A percentile compares a stretch with the other conserved stretches of the same genome.
Conservation (phyloP, 2,797 vertebrate genomes). For the Pogoniulus pusillus region DNA sequence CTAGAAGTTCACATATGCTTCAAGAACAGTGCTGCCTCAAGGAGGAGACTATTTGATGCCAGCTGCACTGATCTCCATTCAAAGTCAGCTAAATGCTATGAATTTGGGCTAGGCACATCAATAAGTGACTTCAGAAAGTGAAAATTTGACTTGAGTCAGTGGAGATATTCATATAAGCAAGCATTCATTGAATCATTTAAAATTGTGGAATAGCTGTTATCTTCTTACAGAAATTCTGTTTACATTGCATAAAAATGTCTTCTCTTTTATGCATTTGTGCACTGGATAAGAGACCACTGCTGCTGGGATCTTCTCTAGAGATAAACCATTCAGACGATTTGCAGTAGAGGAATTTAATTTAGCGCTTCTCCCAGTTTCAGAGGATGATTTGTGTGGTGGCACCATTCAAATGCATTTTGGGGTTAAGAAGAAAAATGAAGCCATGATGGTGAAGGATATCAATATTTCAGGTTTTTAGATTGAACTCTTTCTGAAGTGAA, state of each 20-base stretch:
- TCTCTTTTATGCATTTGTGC: not conserved
- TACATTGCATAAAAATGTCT: not conserved
- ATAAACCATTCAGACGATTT: not conserved
- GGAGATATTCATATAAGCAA: not conserved
- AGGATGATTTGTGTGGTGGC: not conserved
- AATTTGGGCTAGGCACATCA: not conserved
- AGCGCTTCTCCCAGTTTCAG: not conserved
- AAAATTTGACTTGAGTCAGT: not conserved
- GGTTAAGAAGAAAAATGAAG: not conserved
- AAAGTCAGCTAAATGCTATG: not conserved
- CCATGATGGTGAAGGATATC: not conserved
- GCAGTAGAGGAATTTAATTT: not conserved
- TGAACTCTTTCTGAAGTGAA: not conserved
- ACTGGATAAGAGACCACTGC: not conserved
- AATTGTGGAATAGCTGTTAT: not conserved
- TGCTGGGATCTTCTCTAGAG: not conserved
- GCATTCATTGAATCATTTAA: not conserved
- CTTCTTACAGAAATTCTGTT: not conserved
- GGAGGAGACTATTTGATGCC: not conserved
- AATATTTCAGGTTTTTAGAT: not conserved
- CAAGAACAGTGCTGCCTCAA: not conserved
- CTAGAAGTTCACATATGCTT: not conserved
- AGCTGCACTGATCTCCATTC: not conserved
- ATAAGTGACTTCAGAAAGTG: not conserved
- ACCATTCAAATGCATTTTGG: not conserved